Evolutionary conservation across 2,888 invertebrate species (phyloP), one percentile per base, ranked within the genome.

Genomic region (Caenorhabditis zanzibari): DNA sequence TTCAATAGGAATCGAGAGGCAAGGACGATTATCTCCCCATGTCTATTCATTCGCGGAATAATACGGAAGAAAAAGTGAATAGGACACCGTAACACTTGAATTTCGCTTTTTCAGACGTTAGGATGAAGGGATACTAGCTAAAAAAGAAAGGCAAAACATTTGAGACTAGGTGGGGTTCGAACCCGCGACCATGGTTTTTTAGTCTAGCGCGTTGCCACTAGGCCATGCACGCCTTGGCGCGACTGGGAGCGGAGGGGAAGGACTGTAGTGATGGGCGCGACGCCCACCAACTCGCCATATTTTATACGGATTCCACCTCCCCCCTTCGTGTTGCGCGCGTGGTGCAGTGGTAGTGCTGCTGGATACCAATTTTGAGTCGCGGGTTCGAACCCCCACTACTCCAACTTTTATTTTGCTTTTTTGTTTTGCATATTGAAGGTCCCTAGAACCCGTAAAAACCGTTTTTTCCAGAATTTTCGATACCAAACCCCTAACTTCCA

Each of bases 11-110:
- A 74, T 54, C 47, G 72, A 59, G 49, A 61, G 5, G 47, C 61
- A 74, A 74, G 74, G 74, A 52, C 74, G 64, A 74, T 63, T 74
- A 63, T 61, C 61, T 32, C 19, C 19, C 19, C 14, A 2, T n/a
- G 9, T n/a, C 38, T 16, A 32, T 52, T 66, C 52, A 49, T 44
- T 24, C 24, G 47, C 52, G 9, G 26, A 12, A 24, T 19, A 32
- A 58, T 58, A 63, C 63, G 44, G 22, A 44, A 63, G 41, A 44
- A 61, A 66, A 66, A 66, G 66, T 63, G 63, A 44, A 19, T n/a
- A n/a, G n/a, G 22, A 61, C 28, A 58, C 32, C 19, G 26, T 16
- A n/a, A 26, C 32, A 58, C 32, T 58, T 32, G 38, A 38, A 38
- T 38, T 38, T 38, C 38, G 38, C 38, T 38, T 38, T 38, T 38